These are phyloP conservation scores for Pterocles burchelli DNA, from an alignment of 2,113 vertebrate species.

Conservation along the genomic window DNA sequence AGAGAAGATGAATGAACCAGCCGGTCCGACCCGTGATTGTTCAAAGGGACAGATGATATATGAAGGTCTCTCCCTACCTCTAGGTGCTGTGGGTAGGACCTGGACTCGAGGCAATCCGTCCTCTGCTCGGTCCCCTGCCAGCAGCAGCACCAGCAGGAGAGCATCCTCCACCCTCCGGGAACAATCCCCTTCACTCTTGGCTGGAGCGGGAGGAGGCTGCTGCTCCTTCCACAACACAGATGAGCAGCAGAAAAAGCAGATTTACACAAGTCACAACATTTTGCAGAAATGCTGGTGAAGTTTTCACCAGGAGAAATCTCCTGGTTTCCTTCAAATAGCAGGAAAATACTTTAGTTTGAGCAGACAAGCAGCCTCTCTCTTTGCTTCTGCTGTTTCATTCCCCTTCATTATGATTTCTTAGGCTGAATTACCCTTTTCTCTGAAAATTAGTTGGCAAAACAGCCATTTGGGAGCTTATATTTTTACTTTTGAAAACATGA, in stretches of 20 bases:
- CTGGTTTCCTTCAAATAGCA: neutral
- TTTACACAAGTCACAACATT: neutral
- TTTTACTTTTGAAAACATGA: neutral
- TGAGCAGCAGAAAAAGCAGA: neutral
- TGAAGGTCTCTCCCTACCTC: neutral
- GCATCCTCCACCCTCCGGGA: neutral
- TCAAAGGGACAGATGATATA: neutral
- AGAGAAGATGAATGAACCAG: slow-evolving; percentile 18
- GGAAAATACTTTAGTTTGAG: neutral
- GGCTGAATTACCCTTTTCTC: neutral
- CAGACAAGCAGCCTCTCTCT: neutral
- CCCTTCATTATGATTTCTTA: neutral
- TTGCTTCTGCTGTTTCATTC: neutral
- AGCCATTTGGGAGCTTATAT: no score
- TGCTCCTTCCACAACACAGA: accelerated
- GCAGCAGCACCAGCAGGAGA: neutral
- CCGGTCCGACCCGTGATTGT: neutral
- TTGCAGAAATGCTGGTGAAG: neutral
- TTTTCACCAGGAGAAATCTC: neutral
- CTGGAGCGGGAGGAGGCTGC: neutral
- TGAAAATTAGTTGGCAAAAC: neutral
- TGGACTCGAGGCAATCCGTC: neutral
- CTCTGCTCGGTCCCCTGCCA: neutral
- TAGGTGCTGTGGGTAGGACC: accelerated
- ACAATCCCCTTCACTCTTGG: accelerated